Evolutionary conservation across 2,797 vertebrate species (phyloP), one percentile per base, ranked within the genome.

Genomic region (Rhinatrema bivittatum): DNA sequence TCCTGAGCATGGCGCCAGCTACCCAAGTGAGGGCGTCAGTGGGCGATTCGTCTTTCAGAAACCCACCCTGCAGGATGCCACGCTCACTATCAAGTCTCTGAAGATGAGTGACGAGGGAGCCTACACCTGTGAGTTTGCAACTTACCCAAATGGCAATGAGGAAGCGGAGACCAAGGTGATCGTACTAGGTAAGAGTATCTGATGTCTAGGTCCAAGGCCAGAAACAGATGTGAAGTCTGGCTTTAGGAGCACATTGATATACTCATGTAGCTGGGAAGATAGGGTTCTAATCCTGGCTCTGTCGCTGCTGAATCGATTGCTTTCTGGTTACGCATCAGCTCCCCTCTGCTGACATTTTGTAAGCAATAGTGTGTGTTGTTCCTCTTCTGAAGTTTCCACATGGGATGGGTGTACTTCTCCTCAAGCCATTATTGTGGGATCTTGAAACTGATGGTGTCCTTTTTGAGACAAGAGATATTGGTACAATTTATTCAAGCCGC

Each of bases 101-200:
- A 42, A 28, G 10, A 78, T 89, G 73, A 68, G 52, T 0, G 91
- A 95, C 0, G 87, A 91, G 46, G 91, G 89, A 18, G 81, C 68
- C 21, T 95, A 91, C 47, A 74, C 81, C 50, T 95, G 92, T 28
- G 90, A 93, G 36, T 91, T 87, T 3, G 89, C 90, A 8, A 87
- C 86, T 12, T 95, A 90, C 64, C 92, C 92, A 7, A 63, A 57
- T 1, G 92, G 92, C 21, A 88, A 87, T 7, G 77, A 87, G 18
- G 79, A 86, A 7, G 89, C 84, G 3, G 55, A 70, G 53, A 90
- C 87, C 5, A 49, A 56, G 5, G 69, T 95, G 30, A 25, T 81
- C 14, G 74, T 88, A 63, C 68, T 89, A 17, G 90, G 91, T 95
- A 58, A 87, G 86, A 39, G 1, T n/a, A n/a, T n/a, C n/a, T 3